These are phyloP conservation scores for Eptatretus atami DNA, from an alignment of 2,797 vertebrate species.

Conservation along the genomic window DNA sequence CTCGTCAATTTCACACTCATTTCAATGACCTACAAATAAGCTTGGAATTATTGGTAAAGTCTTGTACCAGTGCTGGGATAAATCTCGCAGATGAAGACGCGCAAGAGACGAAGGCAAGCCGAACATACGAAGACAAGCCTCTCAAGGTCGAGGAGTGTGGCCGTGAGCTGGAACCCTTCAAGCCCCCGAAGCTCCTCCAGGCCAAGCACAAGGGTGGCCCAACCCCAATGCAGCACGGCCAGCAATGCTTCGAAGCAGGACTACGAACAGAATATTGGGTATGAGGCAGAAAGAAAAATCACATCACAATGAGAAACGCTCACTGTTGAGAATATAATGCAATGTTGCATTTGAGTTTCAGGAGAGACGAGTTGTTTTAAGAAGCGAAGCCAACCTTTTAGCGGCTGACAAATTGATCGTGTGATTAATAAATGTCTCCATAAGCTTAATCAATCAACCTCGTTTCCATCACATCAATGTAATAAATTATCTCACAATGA, in stretches of 20 bases:
- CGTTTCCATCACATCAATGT: too few species aligned
- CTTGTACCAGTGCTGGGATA: conserved; percentile 67
- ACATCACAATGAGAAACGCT: too few species aligned
- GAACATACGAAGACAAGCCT: conserved; percentile 77
- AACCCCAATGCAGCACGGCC: conserved; percentile 92
- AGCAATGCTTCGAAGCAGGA: conserved; percentile 87
- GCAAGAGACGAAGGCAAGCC: conserved; percentile 62
- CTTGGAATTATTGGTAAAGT: not conserved
- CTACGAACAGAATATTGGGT: conserved; percentile 15
- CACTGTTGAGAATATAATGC: too few species aligned
- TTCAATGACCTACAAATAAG: not conserved
- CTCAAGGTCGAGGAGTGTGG: conserved; percentile 77
- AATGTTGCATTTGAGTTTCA: too few species aligned
- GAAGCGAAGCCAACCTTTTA: too few species aligned
- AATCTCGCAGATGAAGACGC: conserved; percentile 94
- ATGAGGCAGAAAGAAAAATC: too few species aligned
- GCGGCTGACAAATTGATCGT: too few species aligned
- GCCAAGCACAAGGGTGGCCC: conserved; percentile 80
- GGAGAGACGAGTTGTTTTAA: too few species aligned
- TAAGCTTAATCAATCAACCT: too few species aligned
- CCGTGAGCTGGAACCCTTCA: conserved; percentile 90
- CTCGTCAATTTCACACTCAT: not conserved
- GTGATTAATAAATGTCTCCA: too few species aligned
- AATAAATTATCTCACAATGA: too few species aligned
- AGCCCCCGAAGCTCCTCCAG: conserved; percentile 82